Base-by-base conservation (phyloP, 2,797 vertebrate genomes). In the Phalanger gymnotis region DNA sequence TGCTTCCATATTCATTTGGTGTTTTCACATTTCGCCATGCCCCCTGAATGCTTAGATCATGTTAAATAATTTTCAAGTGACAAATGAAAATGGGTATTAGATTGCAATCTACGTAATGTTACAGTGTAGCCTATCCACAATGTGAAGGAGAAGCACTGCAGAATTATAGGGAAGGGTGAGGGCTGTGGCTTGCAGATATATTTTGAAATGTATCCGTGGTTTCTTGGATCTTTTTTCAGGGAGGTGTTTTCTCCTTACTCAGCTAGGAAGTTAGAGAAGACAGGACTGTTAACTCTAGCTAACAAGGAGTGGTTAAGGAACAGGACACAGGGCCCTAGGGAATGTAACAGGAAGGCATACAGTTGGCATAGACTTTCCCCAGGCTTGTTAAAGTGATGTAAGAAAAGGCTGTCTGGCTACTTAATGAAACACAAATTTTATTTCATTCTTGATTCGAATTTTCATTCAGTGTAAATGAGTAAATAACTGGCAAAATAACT, bases 201-300 rank as follows among this genome's bases (percentile, higher is more conserved):
- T 96, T 97, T 96, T 96, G 92, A 95, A 97, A 89, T 73, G 92
- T 97, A 95, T 97, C 97, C 95, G 91, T 97, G 92, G 94, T 97
- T 97, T 97, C 94, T 96, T 97, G 91, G 91, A 92, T 97, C 89
- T 94, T 90, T 34, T 96, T 90, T 97, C 54, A 91, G 0, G 53
- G 92, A 95, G 95, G 96, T 92, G 90, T 56, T 97, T 54, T 96
- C 89, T 93, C 95, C 90, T 91, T 96, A 96, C 96, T 96, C 92
- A 92, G 92, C 6, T 31, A 55, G 94, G 81, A 89, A 97, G 53
- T 91, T 96, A 96, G 91, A 54, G 95, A 87, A 97, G 92, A 91
- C 94, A 96, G 89, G 93, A 92, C 81, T 96, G 7, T 95, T 96
- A 97, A 95, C 93, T 92, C 14, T 73, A 73, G 34, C n/a, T 73